Evolutionary conservation across 2,888 invertebrate species (phyloP), one percentile per base, ranked within the genome.

Genomic region (Hirtodrosophila cameraria): DNA sequence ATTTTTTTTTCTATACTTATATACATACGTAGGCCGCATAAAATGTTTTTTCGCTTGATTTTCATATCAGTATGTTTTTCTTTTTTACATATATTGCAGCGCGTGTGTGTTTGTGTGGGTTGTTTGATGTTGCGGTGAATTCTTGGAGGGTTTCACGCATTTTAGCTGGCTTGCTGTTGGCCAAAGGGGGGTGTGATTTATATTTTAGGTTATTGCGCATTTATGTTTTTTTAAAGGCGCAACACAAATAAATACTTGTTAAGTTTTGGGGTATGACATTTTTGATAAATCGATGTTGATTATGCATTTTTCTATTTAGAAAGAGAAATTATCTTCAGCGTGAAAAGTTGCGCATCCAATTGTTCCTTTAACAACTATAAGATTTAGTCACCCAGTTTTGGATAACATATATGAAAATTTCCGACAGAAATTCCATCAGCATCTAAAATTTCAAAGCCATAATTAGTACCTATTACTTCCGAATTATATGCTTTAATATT

Each of bases 121-220:
- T 66, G 28, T 72, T 76, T 46, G 49, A 73, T 72, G 58, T 76
- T 72, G 66, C 63, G 55, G 30, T 72, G 33, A 39, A 48, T 72
- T 77, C 61, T 73, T 62, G 45, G 30, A 62, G 82, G 69, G 69
- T 61, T 73, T 53, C 50, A 33, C 58, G 43, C 76, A 42, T 41
- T 64, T 76, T 39, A 59, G 43, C 45, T 39, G 39, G n/a, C 35
- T 42, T 16, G 9, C 35, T 30, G 27, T 33, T 27, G 11, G 31
- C 25, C 18, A 16, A 16, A 28, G 20, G 23, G 25, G 79, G 36
- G 39, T 25, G 50, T 55, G 58, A 60, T 66, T 79, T 67, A 53
- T 71, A 75, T 65, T 62, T 72, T 60, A 70, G 68, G 63, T 53
- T 71, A 75, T 71, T 71, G 68, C 72, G 78, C 72, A 61, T 61